These are phyloP conservation scores for Morpho deidamia DNA, from an alignment of 2,888 invertebrate genomes.

Conservation along the genomic window DNA sequence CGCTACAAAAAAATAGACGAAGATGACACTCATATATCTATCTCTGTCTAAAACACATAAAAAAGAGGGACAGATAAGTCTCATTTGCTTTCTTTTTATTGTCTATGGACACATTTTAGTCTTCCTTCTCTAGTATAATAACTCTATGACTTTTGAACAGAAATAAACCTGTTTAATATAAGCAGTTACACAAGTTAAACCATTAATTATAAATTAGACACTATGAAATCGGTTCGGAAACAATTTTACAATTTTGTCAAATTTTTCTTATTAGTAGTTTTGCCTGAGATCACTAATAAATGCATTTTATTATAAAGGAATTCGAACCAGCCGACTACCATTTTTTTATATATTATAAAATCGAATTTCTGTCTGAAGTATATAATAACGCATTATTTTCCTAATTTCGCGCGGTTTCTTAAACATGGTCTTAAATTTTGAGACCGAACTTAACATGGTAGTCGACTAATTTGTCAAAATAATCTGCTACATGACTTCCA, in stretches of 20 bases:
- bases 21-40: no score
- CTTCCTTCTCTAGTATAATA: no score
- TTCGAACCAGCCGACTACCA: slow-evolving; percentile 27
- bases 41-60: no score
- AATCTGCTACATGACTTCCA: slow-evolving; percentile 19
- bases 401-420: not conserved
- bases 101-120: no score
- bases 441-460: slow-evolving; percentile 9
- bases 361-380: no score
- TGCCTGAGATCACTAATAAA: slow-evolving; percentile 72
- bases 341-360: not conserved
- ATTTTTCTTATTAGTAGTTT: slow-evolving; percentile 34
- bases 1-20: no score
- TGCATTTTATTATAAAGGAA: slow-evolving; percentile 46
- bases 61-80: no score
- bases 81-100: no score
- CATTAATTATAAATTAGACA: slow-evolving; percentile 21
- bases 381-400: no score
- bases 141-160: no score
- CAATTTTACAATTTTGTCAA: slow-evolving; percentile 32
- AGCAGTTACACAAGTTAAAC: slow-evolving; percentile 18
- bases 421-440: slow-evolving; percentile 2
- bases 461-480: slow-evolving; percentile 21
- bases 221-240: slow-evolving; percentile 24
- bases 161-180: not conserved